Percentiles rank a stretch among this genome's conserved stretches.
phyloP scores from a whole-genome alignment of 1,140 invertebrate genomes.

The Caenorhabditis elegans region WBcel235 BX284604.4:7779501-7780000 shows the following conservation, averaged over 20 bases:
- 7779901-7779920: conserved; percentile 78
- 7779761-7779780: conserved; percentile 95
- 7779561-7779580: conserved; percentile 21
- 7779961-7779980: conserved; percentile 62
- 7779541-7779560: not conserved
- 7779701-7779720: conserved; percentile 87
- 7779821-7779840: conserved; percentile 89
- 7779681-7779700: conserved; percentile 90
- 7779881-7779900: conserved; percentile 86
- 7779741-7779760: conserved; percentile 69
- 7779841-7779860: conserved; percentile 89
- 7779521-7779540: too few relatives aligned
- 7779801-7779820: conserved; percentile 78
- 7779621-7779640: conserved; percentile 19
- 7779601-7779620: conserved; percentile 30
- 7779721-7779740: conserved; percentile 78
- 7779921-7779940: conserved; percentile 67
- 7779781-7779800: conserved; percentile 93
- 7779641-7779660: conserved; percentile 79
- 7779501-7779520: too few relatives aligned
- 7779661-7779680: conserved; percentile 94
- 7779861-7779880: conserved; percentile 80
- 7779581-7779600: conserved; percentile 14
- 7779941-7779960: conserved; percentile 62
- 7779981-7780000: conserved; percentile 92